Evolutionary conservation across 2,888 invertebrate species (phyloP).

Genomic region (Gymnosoma rotundatum): DNA sequence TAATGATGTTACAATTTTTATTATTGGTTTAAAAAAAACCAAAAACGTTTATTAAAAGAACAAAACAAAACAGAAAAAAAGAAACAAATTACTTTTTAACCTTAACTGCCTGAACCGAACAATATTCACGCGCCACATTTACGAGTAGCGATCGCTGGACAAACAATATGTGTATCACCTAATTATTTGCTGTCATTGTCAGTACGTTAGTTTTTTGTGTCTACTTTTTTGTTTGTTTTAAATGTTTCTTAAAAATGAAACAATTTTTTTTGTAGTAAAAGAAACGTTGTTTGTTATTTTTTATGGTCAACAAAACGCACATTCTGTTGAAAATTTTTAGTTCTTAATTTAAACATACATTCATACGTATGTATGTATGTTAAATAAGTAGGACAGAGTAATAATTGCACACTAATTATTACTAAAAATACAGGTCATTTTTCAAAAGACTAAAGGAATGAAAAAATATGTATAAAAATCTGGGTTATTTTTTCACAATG

Average conservation of each 20-base stretch:
- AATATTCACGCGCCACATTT: conserved; percentile 24
- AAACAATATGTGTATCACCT: conserved; percentile 58
- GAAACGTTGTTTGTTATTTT: conserved; percentile 67
- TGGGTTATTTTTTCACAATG: background rate
- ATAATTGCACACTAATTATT: conserved; percentile 76
- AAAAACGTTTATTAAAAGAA: conserved; percentile 11
- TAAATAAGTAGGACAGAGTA: conserved; percentile 64
- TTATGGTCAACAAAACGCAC: conserved; percentile 48
- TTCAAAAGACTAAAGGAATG: background rate
- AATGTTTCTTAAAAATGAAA: conserved; percentile 23
- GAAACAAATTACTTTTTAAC: conserved; percentile 42
- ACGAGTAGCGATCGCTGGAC: conserved; percentile 3
- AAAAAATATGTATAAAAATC: background rate
- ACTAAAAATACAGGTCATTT: conserved; percentile 71
- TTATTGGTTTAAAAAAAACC: conserved; percentile 55
- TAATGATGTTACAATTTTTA: background rate
- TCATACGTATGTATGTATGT: background rate
- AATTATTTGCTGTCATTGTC: conserved; percentile 66
- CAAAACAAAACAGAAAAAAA: background rate
- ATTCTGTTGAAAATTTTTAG: background rate
- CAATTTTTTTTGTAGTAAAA: conserved; percentile 22
- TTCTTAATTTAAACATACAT: background rate
- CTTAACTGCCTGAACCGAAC: conserved; percentile 4
- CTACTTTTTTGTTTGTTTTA: conserved; percentile 34
- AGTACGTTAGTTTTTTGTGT: conserved; percentile 38